Conservation (phyloP, 2,888 invertebrate genomes). For the Bugulina stolonifera region DNA sequence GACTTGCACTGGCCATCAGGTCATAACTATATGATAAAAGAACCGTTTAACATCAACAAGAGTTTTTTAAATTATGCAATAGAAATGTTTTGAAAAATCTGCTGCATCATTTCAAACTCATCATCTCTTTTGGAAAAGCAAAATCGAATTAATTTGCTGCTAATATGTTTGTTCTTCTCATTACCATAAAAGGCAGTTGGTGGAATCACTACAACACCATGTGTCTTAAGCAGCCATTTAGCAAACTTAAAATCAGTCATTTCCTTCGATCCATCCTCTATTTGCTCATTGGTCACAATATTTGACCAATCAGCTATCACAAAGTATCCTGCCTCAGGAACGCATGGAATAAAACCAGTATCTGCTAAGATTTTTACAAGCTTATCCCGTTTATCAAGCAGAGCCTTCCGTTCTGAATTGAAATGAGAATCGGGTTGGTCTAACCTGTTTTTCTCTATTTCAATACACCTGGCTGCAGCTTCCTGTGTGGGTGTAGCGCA, state of each 20-base stretch:
- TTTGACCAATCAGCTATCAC: conserved; percentile 7
- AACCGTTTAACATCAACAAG: too few relatives aligned
- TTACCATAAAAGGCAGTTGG: background rate
- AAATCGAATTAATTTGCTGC: conserved; percentile 1
- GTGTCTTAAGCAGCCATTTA: background rate
- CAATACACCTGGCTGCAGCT: conserved; percentile 31
- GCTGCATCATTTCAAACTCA: background rate
- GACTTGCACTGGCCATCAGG: too few relatives aligned
- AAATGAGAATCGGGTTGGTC: conserved; percentile 10
- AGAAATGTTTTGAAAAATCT: too few relatives aligned
- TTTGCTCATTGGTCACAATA: background rate
- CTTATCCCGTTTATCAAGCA: background rate
- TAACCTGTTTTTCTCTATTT: conserved; percentile 28
- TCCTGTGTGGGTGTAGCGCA: conserved; percentile 23
- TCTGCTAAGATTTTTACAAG: background rate
- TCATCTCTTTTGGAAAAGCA: conserved; percentile 24
- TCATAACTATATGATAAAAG: too few relatives aligned
- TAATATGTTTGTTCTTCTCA: background rate
- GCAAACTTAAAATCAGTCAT: background rate
- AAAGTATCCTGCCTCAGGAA: conserved; percentile 24
- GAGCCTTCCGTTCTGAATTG: background rate
- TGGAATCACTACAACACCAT: background rate
- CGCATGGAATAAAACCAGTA: background rate
- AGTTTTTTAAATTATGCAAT: too few relatives aligned
- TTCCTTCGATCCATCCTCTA: background rate